Conservation (phyloP, 1,140 invertebrate species). For the Papilio xuthus region DNA sequence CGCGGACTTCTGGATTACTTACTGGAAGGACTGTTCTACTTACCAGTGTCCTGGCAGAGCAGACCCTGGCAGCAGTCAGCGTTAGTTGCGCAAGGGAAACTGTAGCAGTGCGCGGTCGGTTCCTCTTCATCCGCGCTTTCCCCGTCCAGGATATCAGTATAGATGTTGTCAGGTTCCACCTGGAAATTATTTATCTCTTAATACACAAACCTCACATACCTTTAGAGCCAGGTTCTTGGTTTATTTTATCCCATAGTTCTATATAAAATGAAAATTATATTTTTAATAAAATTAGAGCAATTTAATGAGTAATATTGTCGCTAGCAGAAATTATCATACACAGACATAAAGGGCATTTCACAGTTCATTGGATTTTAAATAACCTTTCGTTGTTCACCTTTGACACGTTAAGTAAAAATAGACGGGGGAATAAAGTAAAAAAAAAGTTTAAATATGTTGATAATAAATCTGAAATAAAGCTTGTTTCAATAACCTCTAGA, state of each 20-base stretch:
- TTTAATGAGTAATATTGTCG: neutral
- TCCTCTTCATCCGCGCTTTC: slow-evolving; percentile 71
- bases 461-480: too few species aligned
- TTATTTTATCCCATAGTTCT: neutral
- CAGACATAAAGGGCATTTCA: slow-evolving; percentile 25
- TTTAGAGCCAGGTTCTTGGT: neutral
- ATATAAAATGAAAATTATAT: neutral
- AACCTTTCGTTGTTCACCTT: slow-evolving; percentile 37
- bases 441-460: too few species aligned
- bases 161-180: slow-evolving; percentile 69
- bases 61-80: slow-evolving; percentile 74
- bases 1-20: neutral
- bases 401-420: slow-evolving; percentile 30
- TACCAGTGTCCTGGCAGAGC: slow-evolving; percentile 71
- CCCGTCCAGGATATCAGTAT: slow-evolving; percentile 67
- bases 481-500: too few species aligned
- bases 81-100: slow-evolving; percentile 66
- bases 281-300: neutral
- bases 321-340: slow-evolving; percentile 16
- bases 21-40: slow-evolving; percentile 21
- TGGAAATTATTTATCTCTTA: slow-evolving; percentile 33
- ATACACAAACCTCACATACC: neutral
- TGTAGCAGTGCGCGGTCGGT: slow-evolving; percentile 68
- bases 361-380: slow-evolving; percentile 30
- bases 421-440: neutral